phyloP scores from a whole-genome alignment of 2,113 vertebrate species.

The Zingel zingel region DNA sequence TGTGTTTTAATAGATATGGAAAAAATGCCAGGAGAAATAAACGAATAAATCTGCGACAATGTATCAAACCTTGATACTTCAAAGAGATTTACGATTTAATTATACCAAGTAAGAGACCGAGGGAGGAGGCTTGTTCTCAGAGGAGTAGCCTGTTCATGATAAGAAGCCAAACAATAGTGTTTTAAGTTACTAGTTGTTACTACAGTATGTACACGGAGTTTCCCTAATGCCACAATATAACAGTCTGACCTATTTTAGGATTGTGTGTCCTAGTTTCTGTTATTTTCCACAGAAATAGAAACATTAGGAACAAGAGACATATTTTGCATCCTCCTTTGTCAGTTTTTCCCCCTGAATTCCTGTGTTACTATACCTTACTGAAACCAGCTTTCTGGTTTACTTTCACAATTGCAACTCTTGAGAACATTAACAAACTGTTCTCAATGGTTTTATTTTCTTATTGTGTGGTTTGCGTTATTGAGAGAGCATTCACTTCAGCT shows the following conservation, averaged over 20 bases:
- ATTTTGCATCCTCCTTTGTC: constrained; percentile 52
- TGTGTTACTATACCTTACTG: constrained; percentile 13
- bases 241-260: constrained; percentile 68
- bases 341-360: constrained; percentile 9
- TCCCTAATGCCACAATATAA: constrained; percentile 35
- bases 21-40: constrained; percentile 54
- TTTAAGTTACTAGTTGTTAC: constrained; percentile 55
- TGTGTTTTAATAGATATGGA: constrained; percentile 42
- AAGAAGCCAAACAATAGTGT: constrained; percentile 41
- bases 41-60: constrained; percentile 51
- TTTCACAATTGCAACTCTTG: constrained; percentile 14
- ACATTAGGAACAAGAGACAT: constrained; percentile 46
- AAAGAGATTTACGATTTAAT: constrained; percentile 76
- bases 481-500: constrained; percentile 49
- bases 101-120: constrained; percentile 51
- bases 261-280: constrained; percentile 67
- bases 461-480: constrained; percentile 22
- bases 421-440: constrained; percentile 18
- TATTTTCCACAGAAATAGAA: constrained; percentile 52
- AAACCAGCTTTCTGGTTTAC: constrained; percentile 6
- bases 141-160: constrained; percentile 59
- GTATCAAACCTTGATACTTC: constrained; percentile 63
- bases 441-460: constrained; percentile 3
- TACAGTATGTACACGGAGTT: constrained; percentile 42
- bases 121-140: constrained; percentile 47